Conservation (phyloP, 2,888 invertebrate species). For the Nomada ruficornis region DNA sequence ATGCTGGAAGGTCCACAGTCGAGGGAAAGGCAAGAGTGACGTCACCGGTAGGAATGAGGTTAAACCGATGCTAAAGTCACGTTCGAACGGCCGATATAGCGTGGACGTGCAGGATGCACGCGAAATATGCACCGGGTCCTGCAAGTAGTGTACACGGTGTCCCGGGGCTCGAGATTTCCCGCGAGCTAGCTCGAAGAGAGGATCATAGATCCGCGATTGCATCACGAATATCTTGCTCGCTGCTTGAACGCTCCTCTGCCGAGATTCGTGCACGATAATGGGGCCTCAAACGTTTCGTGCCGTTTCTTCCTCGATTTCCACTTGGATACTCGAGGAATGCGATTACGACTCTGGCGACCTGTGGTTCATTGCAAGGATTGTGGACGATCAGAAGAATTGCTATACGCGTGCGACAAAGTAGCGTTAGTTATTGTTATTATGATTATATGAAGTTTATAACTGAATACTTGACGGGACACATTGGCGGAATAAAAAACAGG, state of each 20-base stretch:
- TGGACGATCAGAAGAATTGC: not conserved
- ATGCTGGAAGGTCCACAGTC: slow-evolving; percentile 77
- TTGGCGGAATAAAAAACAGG: too few species aligned
- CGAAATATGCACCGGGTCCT: slow-evolving; percentile 35
- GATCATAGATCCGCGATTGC: slow-evolving; percentile 71
- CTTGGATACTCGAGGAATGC: slow-evolving; percentile 37
- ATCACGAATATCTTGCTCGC: slow-evolving; percentile 52
- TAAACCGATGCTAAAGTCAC: slow-evolving; percentile 79
- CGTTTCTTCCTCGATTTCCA: slow-evolving; percentile 40
- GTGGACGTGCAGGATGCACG: slow-evolving; percentile 49
- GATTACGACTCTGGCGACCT: slow-evolving; percentile 33
- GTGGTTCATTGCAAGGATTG: not conserved
- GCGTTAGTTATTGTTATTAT: not conserved
- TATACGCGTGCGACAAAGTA: not conserved
- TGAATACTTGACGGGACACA: too few species aligned
- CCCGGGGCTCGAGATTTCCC: slow-evolving; percentile 55
- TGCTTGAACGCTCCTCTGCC: slow-evolving; percentile 55
- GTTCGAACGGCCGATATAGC: slow-evolving; percentile 50
- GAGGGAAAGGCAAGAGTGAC: slow-evolving; percentile 81
- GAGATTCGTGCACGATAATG: slow-evolving; percentile 53
- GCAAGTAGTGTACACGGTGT: slow-evolving; percentile 42
- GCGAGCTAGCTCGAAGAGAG: slow-evolving; percentile 32
- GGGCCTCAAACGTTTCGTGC: slow-evolving; percentile 4
- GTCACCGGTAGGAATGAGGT: slow-evolving; percentile 82
- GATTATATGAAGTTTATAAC: too few species aligned